Evolutionary conservation across 2,113 vertebrate genomes (phyloP).

Genomic region (Hippocampus barbouri): DNA sequence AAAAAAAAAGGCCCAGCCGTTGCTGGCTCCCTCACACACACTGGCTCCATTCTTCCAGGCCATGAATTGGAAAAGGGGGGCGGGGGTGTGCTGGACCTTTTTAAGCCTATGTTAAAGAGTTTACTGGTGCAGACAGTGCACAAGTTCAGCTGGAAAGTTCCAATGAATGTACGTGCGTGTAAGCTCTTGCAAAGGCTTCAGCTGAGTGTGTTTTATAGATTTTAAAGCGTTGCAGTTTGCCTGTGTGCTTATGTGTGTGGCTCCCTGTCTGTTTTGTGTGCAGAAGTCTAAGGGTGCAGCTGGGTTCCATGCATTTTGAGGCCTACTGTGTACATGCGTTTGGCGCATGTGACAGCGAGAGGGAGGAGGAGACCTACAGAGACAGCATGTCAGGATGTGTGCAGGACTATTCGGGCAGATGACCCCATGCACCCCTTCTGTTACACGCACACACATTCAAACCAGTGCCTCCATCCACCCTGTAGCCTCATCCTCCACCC

Average conservation of each 20-base stretch:
- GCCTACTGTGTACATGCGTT: constrained; percentile 40
- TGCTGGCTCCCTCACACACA: constrained; percentile 64
- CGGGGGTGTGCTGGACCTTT: constrained; percentile 24
- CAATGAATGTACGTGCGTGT: background rate
- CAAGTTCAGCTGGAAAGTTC: constrained; percentile 4
- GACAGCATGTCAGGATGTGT: constrained; percentile 35
- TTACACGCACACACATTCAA: background rate
- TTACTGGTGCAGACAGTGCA: constrained; percentile 1
- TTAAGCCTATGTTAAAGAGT: constrained; percentile 3
- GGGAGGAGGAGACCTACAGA: constrained; percentile 16
- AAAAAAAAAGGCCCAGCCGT: constrained; percentile 63
- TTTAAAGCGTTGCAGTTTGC: background rate
- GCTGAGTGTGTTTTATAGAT: constrained; percentile 1
- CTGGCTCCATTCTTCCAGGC: constrained; percentile 66
- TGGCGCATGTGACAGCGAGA: background rate
- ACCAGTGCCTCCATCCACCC: constrained; percentile 8
- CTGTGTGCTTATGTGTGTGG: background rate
- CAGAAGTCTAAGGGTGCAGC: constrained; percentile 25
- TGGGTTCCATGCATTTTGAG: constrained; percentile 42
- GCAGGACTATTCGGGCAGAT: constrained; percentile 31
- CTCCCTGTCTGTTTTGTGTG: background rate
- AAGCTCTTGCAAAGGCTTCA: background rate
- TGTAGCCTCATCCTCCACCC: constrained; percentile 13
- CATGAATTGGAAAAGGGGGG: constrained; percentile 45
- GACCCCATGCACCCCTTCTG: background rate